Percentiles rank a stretch among this genome's conserved stretches.
Evolutionary conservation across 2,888 invertebrate genomes (phyloP).

Genomic region (Melanostoma mellinum): DNA sequence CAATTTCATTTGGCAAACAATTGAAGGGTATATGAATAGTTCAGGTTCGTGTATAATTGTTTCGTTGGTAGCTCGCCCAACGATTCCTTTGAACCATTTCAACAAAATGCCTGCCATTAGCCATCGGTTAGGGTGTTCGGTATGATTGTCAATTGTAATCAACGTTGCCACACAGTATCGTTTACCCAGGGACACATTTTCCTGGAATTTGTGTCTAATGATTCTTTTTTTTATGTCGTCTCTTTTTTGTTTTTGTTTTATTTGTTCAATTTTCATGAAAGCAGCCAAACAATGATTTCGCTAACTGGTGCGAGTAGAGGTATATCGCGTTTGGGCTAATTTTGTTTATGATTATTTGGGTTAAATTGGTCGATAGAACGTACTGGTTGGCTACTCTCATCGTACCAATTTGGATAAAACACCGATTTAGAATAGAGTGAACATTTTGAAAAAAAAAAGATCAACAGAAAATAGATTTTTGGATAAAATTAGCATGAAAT

Average conservation of each 20-base stretch:
- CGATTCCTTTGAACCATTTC: constrained; percentile 47
- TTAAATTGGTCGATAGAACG: constrained; percentile 55
- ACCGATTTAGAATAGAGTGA: constrained; percentile 13
- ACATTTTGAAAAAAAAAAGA: constrained; percentile 10
- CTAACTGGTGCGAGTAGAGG: background rate
- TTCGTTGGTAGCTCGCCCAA: constrained; percentile 37
- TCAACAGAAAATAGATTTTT: constrained; percentile 37
- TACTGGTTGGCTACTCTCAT: constrained; percentile 46
- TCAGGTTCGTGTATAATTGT: constrained; percentile 59
- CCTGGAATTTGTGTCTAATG: constrained; percentile 55
- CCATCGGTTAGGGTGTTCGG: constrained; percentile 24
- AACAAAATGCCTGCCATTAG: constrained; percentile 60
- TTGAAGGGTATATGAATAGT: constrained; percentile 53
- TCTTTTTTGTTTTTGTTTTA: constrained; percentile 17
- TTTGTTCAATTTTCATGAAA: constrained; percentile 15
- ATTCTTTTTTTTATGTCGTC: constrained; percentile 35
- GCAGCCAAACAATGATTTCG: background rate
- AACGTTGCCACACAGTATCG: constrained; percentile 58
- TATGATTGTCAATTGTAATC: constrained; percentile 63
- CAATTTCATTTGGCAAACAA: constrained; percentile 66
- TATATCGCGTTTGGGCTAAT: constrained; percentile 29
- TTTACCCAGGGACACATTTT: constrained; percentile 58
- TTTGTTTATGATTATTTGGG: constrained; percentile 69
- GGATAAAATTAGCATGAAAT: constrained; percentile 66
- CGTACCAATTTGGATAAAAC: constrained; percentile 58